Base-by-base conservation (phyloP, 2,888 invertebrate genomes). In the Cynaeus angustus region DNA sequence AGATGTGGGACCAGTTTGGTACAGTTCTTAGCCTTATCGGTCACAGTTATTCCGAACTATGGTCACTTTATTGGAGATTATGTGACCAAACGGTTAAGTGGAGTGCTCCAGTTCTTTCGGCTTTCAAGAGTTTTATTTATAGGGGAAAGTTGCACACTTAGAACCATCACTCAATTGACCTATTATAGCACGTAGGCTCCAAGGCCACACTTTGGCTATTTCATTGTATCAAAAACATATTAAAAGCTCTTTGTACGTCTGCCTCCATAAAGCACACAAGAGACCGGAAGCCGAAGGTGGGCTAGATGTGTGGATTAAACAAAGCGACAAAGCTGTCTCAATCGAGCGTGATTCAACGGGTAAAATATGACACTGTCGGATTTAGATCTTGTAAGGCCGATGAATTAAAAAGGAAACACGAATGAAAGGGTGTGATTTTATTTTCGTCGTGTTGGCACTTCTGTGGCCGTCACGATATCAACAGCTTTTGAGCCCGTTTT, bases 211-310 rank as follows among this genome's bases (percentile, higher is more conserved):
- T 38, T 38, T 3, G 41, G 12, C 41, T 12, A 21, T 75, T 71
- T 70, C 65, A 73, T 74, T 74, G 74, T 72, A 75, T 75, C 73
- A 75, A 75, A 75, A 73, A 71, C 62, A 68, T 73, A 75, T 75
- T 73, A 75, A 70, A 71, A 68, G 59, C 45, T 41, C 64, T 53
- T 64, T 64, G 41, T 38, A 9, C 58, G 43, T 43, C 56, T 50
- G 16, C 1, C 13, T 61, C 10, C 69, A 46, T 33, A 46, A 38
- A 50, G 38, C 16, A 38, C 16, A 62, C 66, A 71, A 74, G 58
- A 68, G 70, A 73, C 74, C 74, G 74, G 74, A 74, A 74, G 72
- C 72, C 74, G 68, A 59, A 71, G 79, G 78, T 79, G 78, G 33
- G 77, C 75, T 73, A 72, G 66, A 72, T 72, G 70, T 74, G 75